Conservation (phyloP, 2,797 vertebrate species). For the Peromyscus melanophrys region DNA sequence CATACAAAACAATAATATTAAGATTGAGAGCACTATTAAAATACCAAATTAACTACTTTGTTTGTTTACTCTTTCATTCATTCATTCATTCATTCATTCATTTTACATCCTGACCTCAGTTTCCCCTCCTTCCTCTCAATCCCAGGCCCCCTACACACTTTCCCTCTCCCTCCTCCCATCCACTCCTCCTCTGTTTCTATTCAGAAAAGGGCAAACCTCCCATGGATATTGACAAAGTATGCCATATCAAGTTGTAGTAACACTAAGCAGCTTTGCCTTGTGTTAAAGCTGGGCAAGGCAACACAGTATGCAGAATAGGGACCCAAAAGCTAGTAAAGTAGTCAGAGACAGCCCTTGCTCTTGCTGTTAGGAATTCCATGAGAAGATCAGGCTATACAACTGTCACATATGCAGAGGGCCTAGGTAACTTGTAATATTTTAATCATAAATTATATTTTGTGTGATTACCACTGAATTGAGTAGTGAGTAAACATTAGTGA, state of each 20-base stretch:
- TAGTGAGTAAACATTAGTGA: not conserved
- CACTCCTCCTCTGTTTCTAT: not conserved
- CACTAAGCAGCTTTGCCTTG: not conserved
- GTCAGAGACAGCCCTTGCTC: not conserved
- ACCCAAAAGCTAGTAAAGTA: not conserved
- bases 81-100: no score
- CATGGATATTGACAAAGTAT: not conserved
- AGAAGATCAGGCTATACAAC: not conserved
- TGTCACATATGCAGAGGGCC: not conserved
- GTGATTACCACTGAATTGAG: not conserved
- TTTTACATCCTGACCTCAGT: not conserved
- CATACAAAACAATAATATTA: not conserved
- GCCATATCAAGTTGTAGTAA: not conserved
- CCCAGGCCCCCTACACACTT: not conserved
- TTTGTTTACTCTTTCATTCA: no score
- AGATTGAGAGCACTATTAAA: not conserved
- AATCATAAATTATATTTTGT: not conserved
- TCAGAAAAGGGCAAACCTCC: not conserved
- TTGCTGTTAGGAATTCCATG: not conserved
- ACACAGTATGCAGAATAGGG: not conserved
- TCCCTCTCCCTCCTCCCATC: not conserved
- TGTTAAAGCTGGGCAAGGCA: not conserved
- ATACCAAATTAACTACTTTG: not conserved
- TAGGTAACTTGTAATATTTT: not conserved
- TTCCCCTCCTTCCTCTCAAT: not conserved